Evolutionary conservation across 2,888 invertebrate genomes (phyloP), one percentile per base, ranked within the genome.

Genomic region (Leptodirus hochenwartii): DNA sequence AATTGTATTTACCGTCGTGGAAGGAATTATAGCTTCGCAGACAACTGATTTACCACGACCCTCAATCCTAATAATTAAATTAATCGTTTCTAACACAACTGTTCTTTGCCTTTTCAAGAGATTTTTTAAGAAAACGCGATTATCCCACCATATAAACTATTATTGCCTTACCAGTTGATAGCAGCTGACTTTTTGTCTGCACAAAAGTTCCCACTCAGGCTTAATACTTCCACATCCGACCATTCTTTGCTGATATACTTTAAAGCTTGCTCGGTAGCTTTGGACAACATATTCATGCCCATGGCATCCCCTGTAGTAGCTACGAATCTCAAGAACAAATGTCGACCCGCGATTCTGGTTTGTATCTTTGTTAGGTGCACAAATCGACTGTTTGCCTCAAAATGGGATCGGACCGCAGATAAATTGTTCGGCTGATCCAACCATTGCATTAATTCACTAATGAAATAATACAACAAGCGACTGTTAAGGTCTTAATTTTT

Each of bases 211-310:
- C 96, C 96, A 48, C 93, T 93, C 2, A 98, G 59, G 43, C 91
- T 88, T 15, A 96, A 64, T 6, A 96, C 78, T 50, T 88, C 81
- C 84, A 95, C 87, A 29, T 87, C 81, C 0, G 79, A 71, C 51
- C 90, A 88, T 34, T 64, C 58, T 25, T 62, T 60, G 46, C 77
- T 72, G 2, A 96, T 66, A 27, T 68, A 61, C 41, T 72, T 71
- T 15, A 98, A 53, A 0, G 90, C 78, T 44, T 74, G 74, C 58
- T 95, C 95, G 1, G 90, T 82, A 1, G 91, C 95, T 63, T 96
- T 96, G 0, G 93, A 93, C 0, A 96, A 66, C 96, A 96, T 98
- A 50, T 96, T 98, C 98, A 98, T 98, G 25, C 98, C 98, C 98
- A 98, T 99, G 2, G 98, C 98, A 53, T 99, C 98, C 1, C 98